Conservation (phyloP, 2,888 invertebrate genomes). For the Drosophila hamatofila region DNA sequence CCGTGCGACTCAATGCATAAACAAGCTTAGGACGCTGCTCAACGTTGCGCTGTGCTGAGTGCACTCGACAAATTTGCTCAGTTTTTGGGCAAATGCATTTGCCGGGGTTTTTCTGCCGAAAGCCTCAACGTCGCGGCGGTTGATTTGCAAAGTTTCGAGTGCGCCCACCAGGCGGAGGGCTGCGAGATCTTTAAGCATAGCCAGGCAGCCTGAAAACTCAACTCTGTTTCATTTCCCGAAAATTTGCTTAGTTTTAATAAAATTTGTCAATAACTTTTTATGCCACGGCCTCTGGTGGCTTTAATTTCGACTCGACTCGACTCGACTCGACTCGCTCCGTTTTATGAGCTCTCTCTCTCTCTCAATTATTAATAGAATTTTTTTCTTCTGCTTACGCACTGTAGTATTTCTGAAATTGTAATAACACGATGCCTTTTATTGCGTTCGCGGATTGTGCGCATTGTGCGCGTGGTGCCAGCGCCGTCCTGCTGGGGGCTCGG, state of each 20-base stretch:
- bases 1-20: slow-evolving; percentile 48
- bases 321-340: slow-evolving; percentile 20
- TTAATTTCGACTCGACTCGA: slow-evolving; percentile 51
- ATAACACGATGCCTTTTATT: slow-evolving; percentile 77
- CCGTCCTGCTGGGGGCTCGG: background rate
- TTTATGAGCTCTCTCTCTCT: slow-evolving; percentile 30
- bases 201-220: background rate
- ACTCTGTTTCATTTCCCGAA: slow-evolving; percentile 29
- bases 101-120: slow-evolving; percentile 17
- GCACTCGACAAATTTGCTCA: slow-evolving; percentile 74
- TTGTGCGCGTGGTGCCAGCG: slow-evolving; percentile 23
- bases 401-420: slow-evolving; percentile 78
- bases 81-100: slow-evolving; percentile 58
- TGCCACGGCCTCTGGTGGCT: slow-evolving; percentile 33
- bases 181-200: slow-evolving; percentile 26
- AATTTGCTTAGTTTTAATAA: slow-evolving; percentile 64
- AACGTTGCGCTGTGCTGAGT: slow-evolving; percentile 51
- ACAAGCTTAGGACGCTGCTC: slow-evolving; percentile 63
- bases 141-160: slow-evolving; percentile 62
- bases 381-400: slow-evolving; percentile 56
- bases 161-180: slow-evolving; percentile 2
- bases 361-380: slow-evolving; percentile 74
- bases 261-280: slow-evolving; percentile 71
- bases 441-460: slow-evolving; percentile 61
- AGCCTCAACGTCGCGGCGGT: slow-evolving; percentile 42